Base-by-base conservation (phyloP, 1,140 invertebrate species). In the Brachionus plicatilis region DNA sequence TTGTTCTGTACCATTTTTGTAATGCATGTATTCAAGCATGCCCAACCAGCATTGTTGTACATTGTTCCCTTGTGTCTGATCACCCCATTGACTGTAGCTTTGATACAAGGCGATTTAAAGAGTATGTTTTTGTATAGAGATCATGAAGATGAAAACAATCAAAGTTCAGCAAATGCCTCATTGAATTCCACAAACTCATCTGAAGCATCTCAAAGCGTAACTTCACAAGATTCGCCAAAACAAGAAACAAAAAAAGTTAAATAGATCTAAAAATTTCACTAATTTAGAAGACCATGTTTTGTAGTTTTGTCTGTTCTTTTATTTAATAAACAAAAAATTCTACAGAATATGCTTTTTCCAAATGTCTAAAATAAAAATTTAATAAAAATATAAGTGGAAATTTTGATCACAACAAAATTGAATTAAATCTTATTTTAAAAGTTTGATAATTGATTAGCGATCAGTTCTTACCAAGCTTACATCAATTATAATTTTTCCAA, bases 21-120 rank as follows among this genome's bases (percentile, higher is more conserved):
- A 60, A 99, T 99, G 96, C 96, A 99, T 90, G 92, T 96, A 72
- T 99, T 97, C 90, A 96, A 97, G 89, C 96, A 98, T 91, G 96
- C 96, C n/a, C 91, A 91, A 89, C 98, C 98, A 0, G 98, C 98
- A 84, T 91, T 99, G 29, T 89, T 99, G 43, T 99, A 99, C 89
- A 91, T 99, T 76, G 97, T 99, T 84, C 98, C 98, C 20, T 94
- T 95, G 9, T 99, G 98, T 91, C 90, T 98, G 85, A 94, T 93
- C 75, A 93, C 95, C 47, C 97, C 98, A 4, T 88, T 98, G 1
- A 87, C 93, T 5, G 89, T 98, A 0, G 96, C 97, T 12, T 88
- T 97, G 27, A 87, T 98, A 3, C 94, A 94, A 88, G 97, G 97
- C 85, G 97, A 99, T 88, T 89, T 98, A 27, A 95, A 94, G 86